Base-by-base conservation (phyloP, 2,113 vertebrate species). In the Pachycephala philippinensis region DNA sequence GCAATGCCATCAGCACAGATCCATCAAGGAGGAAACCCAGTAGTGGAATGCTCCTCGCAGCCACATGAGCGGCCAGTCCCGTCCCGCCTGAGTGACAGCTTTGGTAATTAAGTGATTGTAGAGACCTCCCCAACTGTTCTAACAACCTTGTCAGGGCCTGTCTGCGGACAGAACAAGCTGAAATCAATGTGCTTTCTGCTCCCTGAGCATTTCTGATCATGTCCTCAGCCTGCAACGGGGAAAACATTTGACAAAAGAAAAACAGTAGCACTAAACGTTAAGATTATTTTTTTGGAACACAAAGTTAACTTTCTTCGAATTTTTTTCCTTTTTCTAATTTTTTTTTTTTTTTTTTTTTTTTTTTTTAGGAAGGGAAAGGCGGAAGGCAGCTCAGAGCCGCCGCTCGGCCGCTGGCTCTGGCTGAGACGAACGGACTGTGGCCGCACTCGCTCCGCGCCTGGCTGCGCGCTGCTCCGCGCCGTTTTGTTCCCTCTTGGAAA, bases 71-170 rank as follows among this genome's bases (percentile, higher is more conserved):
- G 97, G 97, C 97, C 98, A 98, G 98, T 96, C 97, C 98, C 98
- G 98, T 98, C 98, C 98, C 95, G 94, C 94, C 98, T 99, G 99
- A 99, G 98, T 99, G 99, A 99, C 99, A 99, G 99, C 98, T 99
- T 98, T 98, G 99, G 98, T 99, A 99, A 99, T 99, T 99, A 99
- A 99, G 99, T 98, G 98, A 98, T 99, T 99, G 99, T 99, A 99
- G 98, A 98, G 98, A 98, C 98, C 98, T 98, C 98, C 98, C 98
- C 98, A 98, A 98, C 98, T 98, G 98, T 98, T 99, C 98, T 98
- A 99, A 99, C 99, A 99, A 99, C 99, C 98, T 99, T 99, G 98
- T 99, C 98, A 98, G 98, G 98, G 99, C 98, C 99, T 98, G 98
- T 98, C 98, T 99, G 98, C 97, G 98, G 99, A 98, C 98, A 97